Evolutionary conservation across 2,797 vertebrate genomes (phyloP).

Genomic region (Pipistrellus nathusii): DNA sequence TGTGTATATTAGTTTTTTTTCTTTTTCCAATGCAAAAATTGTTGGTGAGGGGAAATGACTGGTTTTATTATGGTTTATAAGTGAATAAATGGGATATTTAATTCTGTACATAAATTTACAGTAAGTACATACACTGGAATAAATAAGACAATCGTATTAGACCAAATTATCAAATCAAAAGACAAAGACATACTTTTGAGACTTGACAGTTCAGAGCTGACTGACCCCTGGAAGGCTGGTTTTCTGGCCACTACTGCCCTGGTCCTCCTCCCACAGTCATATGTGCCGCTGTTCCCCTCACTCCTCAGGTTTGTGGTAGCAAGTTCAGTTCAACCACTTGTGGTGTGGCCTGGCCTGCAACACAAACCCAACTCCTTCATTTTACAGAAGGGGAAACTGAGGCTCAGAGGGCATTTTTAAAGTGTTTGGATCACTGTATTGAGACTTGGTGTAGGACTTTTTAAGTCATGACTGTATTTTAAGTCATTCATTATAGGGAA

Average conservation of each 20-base stretch:
- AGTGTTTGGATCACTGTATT: background rate
- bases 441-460: background rate
- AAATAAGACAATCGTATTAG: conserved; percentile 56
- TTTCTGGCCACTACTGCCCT: background rate
- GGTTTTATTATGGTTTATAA: conserved; percentile 77
- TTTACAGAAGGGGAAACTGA: conserved; percentile 48
- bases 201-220: background rate
- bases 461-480: conserved; percentile 21
- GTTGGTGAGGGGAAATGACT: conserved; percentile 54
- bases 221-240: background rate
- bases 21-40: conserved; percentile 55
- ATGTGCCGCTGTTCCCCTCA: background rate
- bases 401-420: conserved; percentile 51
- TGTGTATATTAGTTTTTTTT: conserved; percentile 55
- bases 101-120: conserved; percentile 77
- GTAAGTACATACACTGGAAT: conserved; percentile 76
- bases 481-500: background rate
- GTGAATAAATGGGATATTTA: conserved; percentile 73
- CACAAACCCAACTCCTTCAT: conserved; percentile 6
- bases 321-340: background rate
- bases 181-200: background rate
- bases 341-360: background rate
- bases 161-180: conserved; percentile 52
- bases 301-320: background rate
- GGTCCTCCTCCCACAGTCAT: background rate